These are phyloP conservation scores for Ceratosolen solmsi DNA, from an alignment of 1,140 invertebrate genomes.

Conservation along the genomic window DNA sequence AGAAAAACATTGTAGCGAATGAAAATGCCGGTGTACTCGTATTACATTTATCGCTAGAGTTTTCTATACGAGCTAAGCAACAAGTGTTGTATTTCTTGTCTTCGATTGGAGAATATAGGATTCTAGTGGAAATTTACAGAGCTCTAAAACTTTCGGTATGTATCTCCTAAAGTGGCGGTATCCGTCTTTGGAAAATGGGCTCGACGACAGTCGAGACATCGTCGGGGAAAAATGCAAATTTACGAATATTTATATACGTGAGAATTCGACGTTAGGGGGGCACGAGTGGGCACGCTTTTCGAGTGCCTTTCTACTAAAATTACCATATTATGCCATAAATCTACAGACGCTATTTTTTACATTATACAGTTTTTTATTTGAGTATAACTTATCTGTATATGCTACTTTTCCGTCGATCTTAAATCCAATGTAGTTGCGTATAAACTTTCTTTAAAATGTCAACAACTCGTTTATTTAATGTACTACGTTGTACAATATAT, in stretches of 20 bases:
- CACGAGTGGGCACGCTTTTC: not conserved
- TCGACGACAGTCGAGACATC: constrained; percentile 28
- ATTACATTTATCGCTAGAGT: not conserved
- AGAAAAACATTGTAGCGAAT: not conserved
- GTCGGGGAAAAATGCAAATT: constrained; percentile 43
- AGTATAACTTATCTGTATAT: not conserved
- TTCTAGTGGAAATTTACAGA: constrained; percentile 42
- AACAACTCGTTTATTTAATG: not conserved
- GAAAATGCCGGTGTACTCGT: not conserved
- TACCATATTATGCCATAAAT: constrained; percentile 48
- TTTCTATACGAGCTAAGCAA: constrained; percentile 22
- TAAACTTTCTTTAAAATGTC: not conserved
- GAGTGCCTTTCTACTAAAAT: constrained; percentile 31
- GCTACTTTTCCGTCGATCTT: not conserved
- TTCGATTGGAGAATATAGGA: not conserved
- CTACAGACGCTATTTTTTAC: constrained; percentile 18
- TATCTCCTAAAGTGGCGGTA: constrained; percentile 44
- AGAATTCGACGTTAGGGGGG: constrained; percentile 27
- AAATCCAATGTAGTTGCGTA: not conserved
- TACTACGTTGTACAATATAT: no score
- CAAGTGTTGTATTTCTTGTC: constrained; percentile 44
- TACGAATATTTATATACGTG: constrained; percentile 46
- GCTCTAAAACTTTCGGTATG: constrained; percentile 48
- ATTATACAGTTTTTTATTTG: constrained; percentile 41
- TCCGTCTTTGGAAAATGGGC: constrained; percentile 45